phyloP scores from a whole-genome alignment of 1,140 invertebrate species.

The Lineus longissimus region DNA sequence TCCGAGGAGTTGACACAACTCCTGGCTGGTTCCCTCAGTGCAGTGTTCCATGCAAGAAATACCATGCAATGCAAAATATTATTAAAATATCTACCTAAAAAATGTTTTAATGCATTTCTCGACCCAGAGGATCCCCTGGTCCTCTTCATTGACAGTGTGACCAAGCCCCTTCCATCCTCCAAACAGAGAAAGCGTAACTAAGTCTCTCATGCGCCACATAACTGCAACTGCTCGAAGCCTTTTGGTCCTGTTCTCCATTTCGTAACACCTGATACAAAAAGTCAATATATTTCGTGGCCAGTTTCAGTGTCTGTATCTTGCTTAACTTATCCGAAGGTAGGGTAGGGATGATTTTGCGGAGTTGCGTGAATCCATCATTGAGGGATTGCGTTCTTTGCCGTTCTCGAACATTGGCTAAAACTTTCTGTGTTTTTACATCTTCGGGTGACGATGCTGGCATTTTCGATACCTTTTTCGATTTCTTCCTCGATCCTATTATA shows the following conservation, averaged over 20 bases:
- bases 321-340: conserved; percentile 96
- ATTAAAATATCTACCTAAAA: too few species aligned
- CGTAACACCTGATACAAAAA: conserved; percentile 82
- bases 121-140: too few species aligned
- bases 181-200: conserved; percentile 91
- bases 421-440: conserved; percentile 65
- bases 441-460: conserved; percentile 33
- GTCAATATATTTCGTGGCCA: conserved; percentile 68
- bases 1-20: too few species aligned
- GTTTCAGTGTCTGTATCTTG: conserved; percentile 95
- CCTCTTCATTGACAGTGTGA: conserved; percentile 8
- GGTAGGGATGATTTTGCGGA: conserved; percentile 93
- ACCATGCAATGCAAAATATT: too few species aligned
- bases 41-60: too few species aligned
- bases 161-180: conserved; percentile 94
- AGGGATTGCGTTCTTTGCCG: conserved; percentile 93
- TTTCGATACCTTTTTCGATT: too few species aligned
- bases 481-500: too few species aligned
- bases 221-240: conserved; percentile 60
- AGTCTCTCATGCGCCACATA: conserved; percentile 85
- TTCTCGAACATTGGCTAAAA: conserved; percentile 94
- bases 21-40: too few species aligned
- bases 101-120: too few species aligned
- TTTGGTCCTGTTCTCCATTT: conserved; percentile 40
- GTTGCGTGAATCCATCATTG: conserved; percentile 90